Percentiles rank a stretch among this genome's conserved stretches.
Conservation (phyloP, 2,888 invertebrate genomes). For the Oligia strigilis region DNA sequence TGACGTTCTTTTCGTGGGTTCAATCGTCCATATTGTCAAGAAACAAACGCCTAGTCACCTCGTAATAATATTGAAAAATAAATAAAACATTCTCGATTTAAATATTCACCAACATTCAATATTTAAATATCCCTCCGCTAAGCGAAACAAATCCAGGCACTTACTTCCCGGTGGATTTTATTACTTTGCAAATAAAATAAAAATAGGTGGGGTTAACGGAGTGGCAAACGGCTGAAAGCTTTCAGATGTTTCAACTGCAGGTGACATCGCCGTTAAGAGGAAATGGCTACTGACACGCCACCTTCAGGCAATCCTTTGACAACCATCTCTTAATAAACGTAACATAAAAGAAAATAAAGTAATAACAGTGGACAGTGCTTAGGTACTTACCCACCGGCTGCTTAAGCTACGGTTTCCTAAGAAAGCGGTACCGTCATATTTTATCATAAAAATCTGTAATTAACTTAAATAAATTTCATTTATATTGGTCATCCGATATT, state of each 20-base stretch:
- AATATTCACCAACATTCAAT: not conserved
- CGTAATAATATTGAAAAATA: not conserved
- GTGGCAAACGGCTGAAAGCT: constrained; percentile 85
- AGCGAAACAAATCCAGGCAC: constrained; percentile 40
- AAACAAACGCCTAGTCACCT: not conserved
- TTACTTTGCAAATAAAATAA: constrained; percentile 66
- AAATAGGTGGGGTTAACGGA: constrained; percentile 77
- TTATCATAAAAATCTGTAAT: not conserved
- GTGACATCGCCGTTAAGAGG: constrained; percentile 76
- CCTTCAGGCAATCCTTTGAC: constrained; percentile 60
- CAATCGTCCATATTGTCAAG: not conserved
- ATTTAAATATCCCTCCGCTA: constrained; percentile 28
- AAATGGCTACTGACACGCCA: constrained; percentile 78
- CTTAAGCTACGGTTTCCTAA: not conserved
- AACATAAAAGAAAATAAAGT: constrained; percentile 49
- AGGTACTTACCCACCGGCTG: not conserved
- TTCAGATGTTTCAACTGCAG: constrained; percentile 80
- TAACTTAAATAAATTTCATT: not conserved
- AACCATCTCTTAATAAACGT: constrained; percentile 53
- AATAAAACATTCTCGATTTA: not conserved
- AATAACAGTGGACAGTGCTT: constrained; percentile 27
- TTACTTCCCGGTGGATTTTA: constrained; percentile 55
- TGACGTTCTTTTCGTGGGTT: not conserved
- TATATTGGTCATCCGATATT: not conserved
- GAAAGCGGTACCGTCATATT: not conserved